phyloP scores from a whole-genome alignment of 2,888 invertebrate genomes.

The Drosophila putrida region DNA sequence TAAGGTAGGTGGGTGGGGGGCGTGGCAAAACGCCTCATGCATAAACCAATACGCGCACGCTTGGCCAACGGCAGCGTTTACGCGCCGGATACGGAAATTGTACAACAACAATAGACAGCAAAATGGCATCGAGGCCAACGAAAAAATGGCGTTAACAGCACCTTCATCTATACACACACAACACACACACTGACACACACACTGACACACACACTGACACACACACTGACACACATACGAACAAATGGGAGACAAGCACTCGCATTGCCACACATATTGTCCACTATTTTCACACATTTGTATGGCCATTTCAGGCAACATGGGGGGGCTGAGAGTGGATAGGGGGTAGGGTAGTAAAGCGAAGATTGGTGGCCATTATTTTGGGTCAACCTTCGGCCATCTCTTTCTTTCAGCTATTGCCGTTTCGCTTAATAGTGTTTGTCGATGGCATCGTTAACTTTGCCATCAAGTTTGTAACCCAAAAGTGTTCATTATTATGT shows the following conservation, averaged over 20 bases:
- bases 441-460: slow-evolving; percentile 60
- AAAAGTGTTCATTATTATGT: slow-evolving; percentile 60
- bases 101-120: slow-evolving; percentile 78
- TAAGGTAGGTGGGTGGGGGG: slow-evolving; percentile 3
- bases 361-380: slow-evolving; percentile 69
- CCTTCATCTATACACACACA: slow-evolving; percentile 51
- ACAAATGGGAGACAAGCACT: slow-evolving; percentile 63
- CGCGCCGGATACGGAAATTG: slow-evolving; percentile 82
- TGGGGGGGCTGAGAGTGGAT: not conserved
- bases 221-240: slow-evolving; percentile 7
- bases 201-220: too few relatives aligned
- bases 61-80: slow-evolving; percentile 56
- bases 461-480: slow-evolving; percentile 46
- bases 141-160: slow-evolving; percentile 71
- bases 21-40: slow-evolving; percentile 66
- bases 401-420: slow-evolving; percentile 41
- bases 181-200: slow-evolving; percentile 11
- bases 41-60: slow-evolving; percentile 75
- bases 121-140: slow-evolving; percentile 70
- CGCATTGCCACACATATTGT: slow-evolving; percentile 70
- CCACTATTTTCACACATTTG: slow-evolving; percentile 81
- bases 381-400: slow-evolving; percentile 66
- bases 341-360: slow-evolving; percentile 11
- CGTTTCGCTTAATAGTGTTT: slow-evolving; percentile 36
- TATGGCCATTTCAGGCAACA: slow-evolving; percentile 42